A percentile compares a stretch with the other conserved stretches of the same genome.
Evolutionary conservation across 1,140 invertebrate species (phyloP).

Genomic region (Manduca sexta): DNA sequence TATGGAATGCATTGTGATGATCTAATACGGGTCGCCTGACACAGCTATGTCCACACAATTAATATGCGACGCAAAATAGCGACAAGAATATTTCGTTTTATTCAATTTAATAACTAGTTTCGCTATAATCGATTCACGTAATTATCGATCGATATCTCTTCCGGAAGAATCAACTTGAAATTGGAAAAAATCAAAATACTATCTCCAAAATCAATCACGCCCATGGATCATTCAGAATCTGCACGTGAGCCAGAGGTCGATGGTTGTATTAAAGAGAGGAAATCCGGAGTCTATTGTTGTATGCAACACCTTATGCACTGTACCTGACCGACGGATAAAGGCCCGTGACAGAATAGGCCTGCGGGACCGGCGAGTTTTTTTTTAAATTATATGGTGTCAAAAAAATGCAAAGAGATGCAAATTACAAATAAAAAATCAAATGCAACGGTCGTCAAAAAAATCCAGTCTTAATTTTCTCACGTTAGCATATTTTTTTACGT

Average conservation of each 20-base stretch:
- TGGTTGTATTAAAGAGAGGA: slow-evolving; percentile 67
- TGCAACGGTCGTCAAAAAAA: slow-evolving; percentile 58
- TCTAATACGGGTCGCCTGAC: too few species aligned
- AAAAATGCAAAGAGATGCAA: neutral
- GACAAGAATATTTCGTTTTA: too few species aligned
- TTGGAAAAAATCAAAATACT: slow-evolving; percentile 8
- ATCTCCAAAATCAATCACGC: slow-evolving; percentile 70
- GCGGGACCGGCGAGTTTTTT: slow-evolving; percentile 41
- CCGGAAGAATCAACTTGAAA: slow-evolving; percentile 37
- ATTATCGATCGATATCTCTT: slow-evolving; percentile 31
- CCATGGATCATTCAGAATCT: slow-evolving; percentile 60
- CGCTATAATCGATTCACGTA: neutral
- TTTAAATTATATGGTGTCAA: slow-evolving; percentile 60
- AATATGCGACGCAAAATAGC: too few species aligned
- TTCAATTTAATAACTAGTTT: too few species aligned
- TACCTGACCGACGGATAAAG: slow-evolving; percentile 67
- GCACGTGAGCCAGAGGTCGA: slow-evolving; percentile 66
- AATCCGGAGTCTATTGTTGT: slow-evolving; percentile 65
- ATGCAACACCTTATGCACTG: slow-evolving; percentile 54
- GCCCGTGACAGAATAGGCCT: slow-evolving; percentile 31
- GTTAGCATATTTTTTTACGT: slow-evolving; percentile 56
- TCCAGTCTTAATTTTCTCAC: slow-evolving; percentile 65
- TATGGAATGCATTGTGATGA: too few species aligned
- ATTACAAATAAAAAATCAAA: slow-evolving; percentile 47
- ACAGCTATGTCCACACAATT: too few species aligned